These are phyloP conservation scores for Ancistrus triradiatus DNA, from an alignment of 2,113 vertebrate species.

Conservation along the genomic window DNA sequence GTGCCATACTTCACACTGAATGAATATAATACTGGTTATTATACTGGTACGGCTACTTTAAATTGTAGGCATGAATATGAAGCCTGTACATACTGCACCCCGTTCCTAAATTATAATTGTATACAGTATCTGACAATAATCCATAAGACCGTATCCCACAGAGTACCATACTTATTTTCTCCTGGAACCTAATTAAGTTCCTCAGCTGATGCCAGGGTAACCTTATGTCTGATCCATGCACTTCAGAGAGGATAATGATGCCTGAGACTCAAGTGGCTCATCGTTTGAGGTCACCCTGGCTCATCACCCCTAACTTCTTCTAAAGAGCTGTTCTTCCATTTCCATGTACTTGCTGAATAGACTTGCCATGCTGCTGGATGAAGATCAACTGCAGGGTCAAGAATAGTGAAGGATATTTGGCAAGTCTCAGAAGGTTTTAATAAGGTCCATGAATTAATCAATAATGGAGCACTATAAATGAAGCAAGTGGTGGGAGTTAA, in stretches of 20 bases:
- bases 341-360: slow-evolving; percentile 48
- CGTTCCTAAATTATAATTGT: slow-evolving; percentile 18
- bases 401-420: slow-evolving; percentile 64
- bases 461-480: slow-evolving; percentile 58
- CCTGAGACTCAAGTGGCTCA: slow-evolving; percentile 12
- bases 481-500: slow-evolving; percentile 50
- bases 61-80: neutral
- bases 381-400: slow-evolving; percentile 55
- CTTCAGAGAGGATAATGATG: slow-evolving; percentile 36
- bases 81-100: neutral
- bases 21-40: neutral
- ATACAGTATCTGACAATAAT: slow-evolving; percentile 16
- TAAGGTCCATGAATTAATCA: slow-evolving; percentile 68
- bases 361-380: slow-evolving; percentile 49
- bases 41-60: neutral
- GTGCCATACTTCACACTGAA: neutral
- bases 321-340: slow-evolving; percentile 29
- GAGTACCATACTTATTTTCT: slow-evolving; percentile 1
- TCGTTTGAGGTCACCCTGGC: slow-evolving; percentile 6
- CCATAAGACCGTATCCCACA: slow-evolving; percentile 3
- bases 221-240: slow-evolving; percentile 13
- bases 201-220: slow-evolving; percentile 7
- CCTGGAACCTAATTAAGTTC: slow-evolving; percentile 29
- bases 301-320: slow-evolving; percentile 3
- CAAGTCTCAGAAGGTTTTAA: slow-evolving; percentile 65